Evolutionary conservation across 2,888 invertebrate genomes (phyloP).

Genomic region (Drosophila ustulata): DNA sequence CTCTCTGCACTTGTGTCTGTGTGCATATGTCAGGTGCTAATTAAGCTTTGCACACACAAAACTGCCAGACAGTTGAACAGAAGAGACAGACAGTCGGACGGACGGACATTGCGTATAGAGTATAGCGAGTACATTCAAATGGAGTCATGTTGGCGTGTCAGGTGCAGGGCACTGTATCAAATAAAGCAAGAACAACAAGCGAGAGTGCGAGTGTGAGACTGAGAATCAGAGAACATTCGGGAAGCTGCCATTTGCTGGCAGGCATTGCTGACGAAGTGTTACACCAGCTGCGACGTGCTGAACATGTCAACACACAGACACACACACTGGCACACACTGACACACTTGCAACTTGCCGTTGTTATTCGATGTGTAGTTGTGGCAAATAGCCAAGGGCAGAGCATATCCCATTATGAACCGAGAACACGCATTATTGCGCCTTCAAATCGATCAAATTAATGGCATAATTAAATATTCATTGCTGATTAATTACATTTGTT

Average conservation of each 20-base stretch:
- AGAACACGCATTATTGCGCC: neutral
- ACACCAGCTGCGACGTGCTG: constrained; percentile 37
- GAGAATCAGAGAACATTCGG: constrained; percentile 25
- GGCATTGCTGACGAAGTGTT: constrained; percentile 45
- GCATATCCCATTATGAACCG: constrained; percentile 7
- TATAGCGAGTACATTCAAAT: neutral
- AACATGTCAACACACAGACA: constrained; percentile 37
- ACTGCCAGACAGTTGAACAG: neutral
- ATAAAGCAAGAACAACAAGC: constrained; percentile 52
- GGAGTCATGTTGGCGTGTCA: constrained; percentile 50
- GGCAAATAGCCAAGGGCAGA: constrained; percentile 21
- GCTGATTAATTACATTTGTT: constrained; percentile 2
- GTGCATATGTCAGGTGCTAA: constrained; percentile 69
- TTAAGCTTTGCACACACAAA: constrained; percentile 49
- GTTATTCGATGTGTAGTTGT: neutral
- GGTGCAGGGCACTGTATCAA: constrained; percentile 57
- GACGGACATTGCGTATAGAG: constrained; percentile 4
- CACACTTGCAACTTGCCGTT: constrained; percentile 3
- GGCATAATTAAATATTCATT: constrained; percentile 12
- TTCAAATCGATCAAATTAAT: constrained; percentile 14
- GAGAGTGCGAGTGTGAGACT: constrained; percentile 21
- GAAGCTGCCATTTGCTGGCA: constrained; percentile 24
- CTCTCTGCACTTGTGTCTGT: constrained; percentile 37
- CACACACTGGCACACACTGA: constrained; percentile 14
- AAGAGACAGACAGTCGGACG: constrained; percentile 7